A percentile compares a stretch with the other conserved stretches of the same genome.
Evolutionary conservation across 1,140 invertebrate species (phyloP).

Genomic region (Drosophila parabipectinata): DNA sequence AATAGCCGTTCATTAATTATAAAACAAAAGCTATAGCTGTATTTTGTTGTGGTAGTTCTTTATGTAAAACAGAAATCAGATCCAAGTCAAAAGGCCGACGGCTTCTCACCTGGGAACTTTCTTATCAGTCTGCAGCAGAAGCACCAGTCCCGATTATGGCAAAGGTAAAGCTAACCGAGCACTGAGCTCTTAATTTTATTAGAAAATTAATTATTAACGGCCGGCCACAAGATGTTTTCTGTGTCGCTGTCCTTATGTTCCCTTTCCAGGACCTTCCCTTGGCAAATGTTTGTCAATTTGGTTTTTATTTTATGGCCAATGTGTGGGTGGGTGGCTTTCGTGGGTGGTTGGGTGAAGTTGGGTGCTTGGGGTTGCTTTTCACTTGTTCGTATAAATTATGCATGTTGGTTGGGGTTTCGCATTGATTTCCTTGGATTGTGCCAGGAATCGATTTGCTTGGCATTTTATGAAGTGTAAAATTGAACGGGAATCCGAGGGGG

Average conservation of each 20-base stretch:
- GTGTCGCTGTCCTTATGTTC: background rate
- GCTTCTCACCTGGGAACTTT: conserved; percentile 39
- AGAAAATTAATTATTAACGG: conserved; percentile 73
- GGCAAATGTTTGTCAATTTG: conserved; percentile 67
- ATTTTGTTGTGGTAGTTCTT: conserved; percentile 20
- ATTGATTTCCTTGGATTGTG: conserved; percentile 62
- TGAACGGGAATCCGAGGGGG: conserved; percentile 39
- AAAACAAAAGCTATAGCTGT: conserved; percentile 17
- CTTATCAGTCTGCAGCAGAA: conserved; percentile 18
- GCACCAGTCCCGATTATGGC: conserved; percentile 54
- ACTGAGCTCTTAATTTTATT: conserved; percentile 72
- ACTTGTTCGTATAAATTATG: conserved; percentile 73
- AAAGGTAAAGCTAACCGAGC: conserved; percentile 53
- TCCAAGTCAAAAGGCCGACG: conserved; percentile 46
- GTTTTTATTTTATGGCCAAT: conserved; percentile 67
- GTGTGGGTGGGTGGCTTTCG: conserved; percentile 19
- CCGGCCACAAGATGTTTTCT: conserved; percentile 21
- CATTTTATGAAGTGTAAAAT: conserved; percentile 75
- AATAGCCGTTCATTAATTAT: conserved; percentile 44
- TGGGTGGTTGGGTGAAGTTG: conserved; percentile 3
- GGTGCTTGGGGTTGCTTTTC: conserved; percentile 41
- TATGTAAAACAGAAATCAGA: conserved; percentile 22
- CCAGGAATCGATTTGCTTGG: conserved; percentile 38
- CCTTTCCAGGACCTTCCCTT: conserved; percentile 15
- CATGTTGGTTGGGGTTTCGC: conserved; percentile 60